Conservation (phyloP, 2,113 vertebrate species). For the Elachura formosa region DNA sequence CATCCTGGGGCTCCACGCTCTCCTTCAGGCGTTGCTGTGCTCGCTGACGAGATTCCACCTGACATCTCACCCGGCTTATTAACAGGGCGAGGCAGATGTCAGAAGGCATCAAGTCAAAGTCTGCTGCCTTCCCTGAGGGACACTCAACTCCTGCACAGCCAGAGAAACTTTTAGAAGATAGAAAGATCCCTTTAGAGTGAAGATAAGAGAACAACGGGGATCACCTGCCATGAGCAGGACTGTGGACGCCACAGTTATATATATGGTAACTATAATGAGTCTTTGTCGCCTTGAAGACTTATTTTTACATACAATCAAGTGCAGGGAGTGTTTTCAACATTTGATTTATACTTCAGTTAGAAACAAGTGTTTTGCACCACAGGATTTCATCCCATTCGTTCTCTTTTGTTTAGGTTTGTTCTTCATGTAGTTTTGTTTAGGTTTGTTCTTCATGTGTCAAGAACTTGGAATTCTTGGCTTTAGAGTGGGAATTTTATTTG, state of each 20-base stretch:
- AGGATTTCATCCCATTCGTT: background rate
- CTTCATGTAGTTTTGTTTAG: background rate
- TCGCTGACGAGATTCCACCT: constrained; percentile 15
- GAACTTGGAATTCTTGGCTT: background rate
- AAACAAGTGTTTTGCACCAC: background rate
- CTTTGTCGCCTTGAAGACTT: background rate
- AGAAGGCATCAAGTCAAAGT: constrained; percentile 38
- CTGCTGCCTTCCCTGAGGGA: constrained; percentile 4
- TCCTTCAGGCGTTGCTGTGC: background rate
- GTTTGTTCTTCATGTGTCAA: background rate
- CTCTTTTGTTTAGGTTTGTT: background rate
- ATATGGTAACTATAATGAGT: background rate
- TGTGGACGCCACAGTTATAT: background rate
- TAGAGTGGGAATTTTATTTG: background rate
- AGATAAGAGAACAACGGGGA: background rate
- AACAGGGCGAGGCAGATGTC: constrained; percentile 40
- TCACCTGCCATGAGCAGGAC: background rate
- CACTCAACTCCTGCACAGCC: background rate
- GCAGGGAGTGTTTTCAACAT: background rate
- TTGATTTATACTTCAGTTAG: background rate
- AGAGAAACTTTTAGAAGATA: background rate
- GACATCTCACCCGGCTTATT: constrained; percentile 47
- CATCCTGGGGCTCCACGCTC: background rate
- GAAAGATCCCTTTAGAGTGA: background rate
- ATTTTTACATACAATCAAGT: background rate